Conservation (phyloP, 2,113 vertebrate genomes). For the Sisor rabdophorus region DNA sequence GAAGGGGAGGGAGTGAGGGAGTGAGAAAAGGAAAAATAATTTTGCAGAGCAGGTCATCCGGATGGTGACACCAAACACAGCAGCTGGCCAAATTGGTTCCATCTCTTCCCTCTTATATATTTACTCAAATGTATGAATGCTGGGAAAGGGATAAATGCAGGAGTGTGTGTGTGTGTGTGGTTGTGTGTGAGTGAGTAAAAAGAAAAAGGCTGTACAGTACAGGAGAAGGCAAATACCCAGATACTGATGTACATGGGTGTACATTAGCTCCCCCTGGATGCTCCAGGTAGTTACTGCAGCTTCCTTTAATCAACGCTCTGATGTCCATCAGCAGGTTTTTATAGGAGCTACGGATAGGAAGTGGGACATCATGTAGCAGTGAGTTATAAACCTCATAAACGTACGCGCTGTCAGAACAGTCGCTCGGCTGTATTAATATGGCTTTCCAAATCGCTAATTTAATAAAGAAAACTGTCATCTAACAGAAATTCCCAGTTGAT, state of each 20-base stretch:
- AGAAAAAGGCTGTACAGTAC: background rate
- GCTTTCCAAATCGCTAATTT: conserved; percentile 13
- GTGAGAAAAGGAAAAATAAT: conserved; percentile 37
- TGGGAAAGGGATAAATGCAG: conserved; percentile 40
- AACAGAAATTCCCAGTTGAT: background rate
- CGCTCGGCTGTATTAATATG: background rate
- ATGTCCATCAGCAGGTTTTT: conserved; percentile 20
- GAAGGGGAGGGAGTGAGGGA: no score
- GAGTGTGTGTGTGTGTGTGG: conserved; percentile 23
- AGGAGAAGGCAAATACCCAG: conserved; percentile 13
- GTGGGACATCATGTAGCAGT: conserved; percentile 3
- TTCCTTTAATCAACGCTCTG: background rate
- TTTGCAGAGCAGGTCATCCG: conserved; percentile 69
- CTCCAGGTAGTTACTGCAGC: background rate
- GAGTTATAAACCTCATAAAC: conserved; percentile 21
- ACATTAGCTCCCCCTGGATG: conserved; percentile 22
- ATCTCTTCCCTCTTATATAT: conserved; percentile 53
- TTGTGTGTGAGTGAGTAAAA: conserved; percentile 6
- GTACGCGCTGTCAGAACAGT: background rate
- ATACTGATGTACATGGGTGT: conserved; percentile 15
- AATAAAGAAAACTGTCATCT: conserved; percentile 21
- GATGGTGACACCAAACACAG: conserved; percentile 66
- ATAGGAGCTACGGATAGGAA: conserved; percentile 3
- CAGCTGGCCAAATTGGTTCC: conserved; percentile 51
- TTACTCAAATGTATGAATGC: conserved; percentile 53